Conservation (phyloP, 2,888 invertebrate species). For the Habroteleia sp. region DNA sequence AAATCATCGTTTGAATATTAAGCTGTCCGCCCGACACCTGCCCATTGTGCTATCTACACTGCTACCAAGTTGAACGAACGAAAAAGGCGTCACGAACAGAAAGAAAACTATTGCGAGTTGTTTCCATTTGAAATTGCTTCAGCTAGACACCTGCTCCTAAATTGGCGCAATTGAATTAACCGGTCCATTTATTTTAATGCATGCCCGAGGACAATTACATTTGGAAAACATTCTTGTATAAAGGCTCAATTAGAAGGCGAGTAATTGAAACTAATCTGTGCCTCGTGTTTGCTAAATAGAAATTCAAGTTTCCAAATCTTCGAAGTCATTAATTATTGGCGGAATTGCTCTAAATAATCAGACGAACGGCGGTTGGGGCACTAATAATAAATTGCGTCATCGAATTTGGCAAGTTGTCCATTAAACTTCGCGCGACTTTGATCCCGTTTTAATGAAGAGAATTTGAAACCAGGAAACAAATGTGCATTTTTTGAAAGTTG, state of each 20-base stretch:
- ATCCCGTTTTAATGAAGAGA: too few species aligned
- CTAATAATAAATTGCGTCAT: too few species aligned
- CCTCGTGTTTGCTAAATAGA: slow-evolving; percentile 10
- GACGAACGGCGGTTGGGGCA: too few species aligned
- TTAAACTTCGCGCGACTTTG: too few species aligned
- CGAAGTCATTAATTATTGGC: slow-evolving; percentile 18
- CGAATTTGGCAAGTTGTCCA: too few species aligned
- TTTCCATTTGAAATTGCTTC: slow-evolving; percentile 25
- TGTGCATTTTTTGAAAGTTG: too few species aligned
- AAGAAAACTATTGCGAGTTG: slow-evolving; percentile 4
- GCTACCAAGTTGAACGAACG: slow-evolving; percentile 30
- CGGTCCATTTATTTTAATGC: slow-evolving; percentile 30
- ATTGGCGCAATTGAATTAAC: slow-evolving; percentile 33
- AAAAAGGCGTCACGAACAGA: neutral
- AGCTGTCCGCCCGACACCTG: slow-evolving; percentile 14
- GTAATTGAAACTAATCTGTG: slow-evolving; percentile 41
- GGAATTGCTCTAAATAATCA: too few species aligned
- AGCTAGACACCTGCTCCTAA: slow-evolving; percentile 39
- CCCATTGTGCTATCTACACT: slow-evolving; percentile 2
- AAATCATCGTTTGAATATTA: slow-evolving; percentile 46
- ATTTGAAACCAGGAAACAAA: too few species aligned
- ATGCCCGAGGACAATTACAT: slow-evolving; percentile 18
- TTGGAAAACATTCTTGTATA: slow-evolving; percentile 29
- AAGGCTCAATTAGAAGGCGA: slow-evolving; percentile 26
- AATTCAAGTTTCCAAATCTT: slow-evolving; percentile 1